A percentile compares a stretch with the other conserved stretches of the same genome.
phyloP scores from a whole-genome alignment of 2,888 invertebrate species.

The Schizotus pectinicornis region DNA sequence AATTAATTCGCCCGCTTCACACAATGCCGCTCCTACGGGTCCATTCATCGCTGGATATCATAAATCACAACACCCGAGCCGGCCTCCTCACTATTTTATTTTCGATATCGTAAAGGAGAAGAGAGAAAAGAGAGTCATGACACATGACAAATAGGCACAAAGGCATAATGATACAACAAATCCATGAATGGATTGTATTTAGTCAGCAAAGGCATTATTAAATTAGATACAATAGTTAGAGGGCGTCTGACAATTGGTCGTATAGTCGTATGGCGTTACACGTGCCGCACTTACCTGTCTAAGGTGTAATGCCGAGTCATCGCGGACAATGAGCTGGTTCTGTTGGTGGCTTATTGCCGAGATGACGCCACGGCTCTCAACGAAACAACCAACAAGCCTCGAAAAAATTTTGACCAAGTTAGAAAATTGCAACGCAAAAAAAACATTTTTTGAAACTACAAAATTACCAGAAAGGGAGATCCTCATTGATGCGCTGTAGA shows the following conservation, averaged over 20 bases:
- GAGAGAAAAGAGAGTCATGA: conserved; percentile 32
- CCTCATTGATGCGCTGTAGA: too few species aligned
- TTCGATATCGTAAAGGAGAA: conserved; percentile 14
- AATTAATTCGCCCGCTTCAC: neutral
- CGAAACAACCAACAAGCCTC: too few species aligned
- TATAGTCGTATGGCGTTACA: conserved; percentile 42
- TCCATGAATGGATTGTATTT: conserved; percentile 52
- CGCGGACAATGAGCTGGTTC: conserved; percentile 26
- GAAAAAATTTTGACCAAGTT: too few species aligned
- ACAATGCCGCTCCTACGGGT: neutral
- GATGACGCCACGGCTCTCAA: too few species aligned
- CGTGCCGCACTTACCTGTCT: conserved; percentile 50
- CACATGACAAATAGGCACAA: conserved; percentile 46
- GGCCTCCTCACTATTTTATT: neutral
- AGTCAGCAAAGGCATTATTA: conserved; percentile 53
- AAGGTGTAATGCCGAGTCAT: conserved; percentile 34
- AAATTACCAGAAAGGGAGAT: too few species aligned
- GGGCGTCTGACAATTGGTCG: conserved; percentile 50
- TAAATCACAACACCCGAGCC: conserved; percentile 8
- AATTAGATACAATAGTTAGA: conserved; percentile 53
- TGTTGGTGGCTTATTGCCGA: conserved; percentile 25
- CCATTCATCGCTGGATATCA: neutral
- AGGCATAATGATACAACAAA: conserved; percentile 50
- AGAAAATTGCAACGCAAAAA: too few species aligned
- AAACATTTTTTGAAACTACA: too few species aligned